Evolutionary conservation across 2,113 vertebrate genomes (phyloP), one percentile per base, ranked within the genome.

Genomic region (Hymenochirus boettgeri): DNA sequence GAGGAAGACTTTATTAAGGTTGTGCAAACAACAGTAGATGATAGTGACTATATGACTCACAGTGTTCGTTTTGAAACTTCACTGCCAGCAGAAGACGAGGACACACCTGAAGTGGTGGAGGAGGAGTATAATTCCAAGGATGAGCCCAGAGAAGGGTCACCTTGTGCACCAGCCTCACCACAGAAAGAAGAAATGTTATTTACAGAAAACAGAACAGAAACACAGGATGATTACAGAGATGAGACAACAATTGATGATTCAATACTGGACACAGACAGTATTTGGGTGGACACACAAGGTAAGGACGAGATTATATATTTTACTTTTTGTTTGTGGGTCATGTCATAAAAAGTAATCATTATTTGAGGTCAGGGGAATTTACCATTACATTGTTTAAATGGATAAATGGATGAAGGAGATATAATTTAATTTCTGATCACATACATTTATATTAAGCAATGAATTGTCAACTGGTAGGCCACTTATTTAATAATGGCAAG

Each of bases 231-330:
- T 79, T 93, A 90, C 76, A 91, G 85, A 82, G 96, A 99, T 18
- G 96, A 99, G 82, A 98, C 95, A 63, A 99, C 95, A 26, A 94
- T 98, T 1, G 96, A 98, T 12, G 96, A 99, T 85, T 99, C 96
- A 78, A 83, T 98, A 77, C 86, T 99, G 87, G 96, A 91, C 59
- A 89, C 90, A 10, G 89, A 99, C 91, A 98, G 95, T 82, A 93
- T 94, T 80, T 99, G 95, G 96, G 85, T 96, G 62, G 95, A 99
- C 76, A 92, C 94, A 72, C 96, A 96, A 95, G 96, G 95, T 99
- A 81, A 90, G 89, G 78, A 65, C 69, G 73, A 71, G 69, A 84
- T 82, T 73, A 48, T 61, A 61, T 70, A 47, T 73, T 70, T 78
- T 78, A 74, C 7, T 50, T 17, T 42, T 57, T 2, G 1, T 15